These are phyloP conservation scores for Toxostoma redivivum DNA, from an alignment of 2,113 vertebrate species.

Conservation along the genomic window DNA sequence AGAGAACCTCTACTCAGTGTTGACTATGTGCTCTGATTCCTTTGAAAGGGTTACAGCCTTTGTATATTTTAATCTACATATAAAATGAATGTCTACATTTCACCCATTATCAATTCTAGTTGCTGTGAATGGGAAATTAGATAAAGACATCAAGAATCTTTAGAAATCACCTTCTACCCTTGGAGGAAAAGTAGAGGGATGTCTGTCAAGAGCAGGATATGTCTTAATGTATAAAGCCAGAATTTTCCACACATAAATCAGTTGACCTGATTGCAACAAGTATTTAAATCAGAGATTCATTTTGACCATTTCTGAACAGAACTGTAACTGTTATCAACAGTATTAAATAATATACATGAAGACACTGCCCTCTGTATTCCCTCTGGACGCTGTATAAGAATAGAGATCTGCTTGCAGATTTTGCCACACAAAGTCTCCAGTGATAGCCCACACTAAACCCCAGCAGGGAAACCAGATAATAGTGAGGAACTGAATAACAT, in stretches of 20 bases:
- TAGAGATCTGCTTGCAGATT: not conserved
- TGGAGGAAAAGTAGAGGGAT: not conserved
- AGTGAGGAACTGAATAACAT: not conserved
- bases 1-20: not conserved
- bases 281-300: not conserved
- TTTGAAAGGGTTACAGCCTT: not conserved
- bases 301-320: not conserved
- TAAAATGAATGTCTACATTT: not conserved
- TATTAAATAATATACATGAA: not conserved
- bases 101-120: not conserved
- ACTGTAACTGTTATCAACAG: not conserved
- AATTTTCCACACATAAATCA: not conserved
- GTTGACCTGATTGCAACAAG: not conserved
- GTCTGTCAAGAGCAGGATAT: not conserved
- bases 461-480: not conserved
- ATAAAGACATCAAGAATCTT: not conserved
- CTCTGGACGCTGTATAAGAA: not conserved
- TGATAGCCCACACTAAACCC: not conserved
- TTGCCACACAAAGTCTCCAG: not conserved
- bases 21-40: not conserved
- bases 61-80: not conserved
- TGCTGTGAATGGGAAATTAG: not conserved
- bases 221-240: not conserved
- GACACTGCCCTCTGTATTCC: not conserved
- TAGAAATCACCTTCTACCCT: not conserved